Conservation (phyloP, 2,888 invertebrate genomes). For the Mesopsocus fuscifrons region DNA sequence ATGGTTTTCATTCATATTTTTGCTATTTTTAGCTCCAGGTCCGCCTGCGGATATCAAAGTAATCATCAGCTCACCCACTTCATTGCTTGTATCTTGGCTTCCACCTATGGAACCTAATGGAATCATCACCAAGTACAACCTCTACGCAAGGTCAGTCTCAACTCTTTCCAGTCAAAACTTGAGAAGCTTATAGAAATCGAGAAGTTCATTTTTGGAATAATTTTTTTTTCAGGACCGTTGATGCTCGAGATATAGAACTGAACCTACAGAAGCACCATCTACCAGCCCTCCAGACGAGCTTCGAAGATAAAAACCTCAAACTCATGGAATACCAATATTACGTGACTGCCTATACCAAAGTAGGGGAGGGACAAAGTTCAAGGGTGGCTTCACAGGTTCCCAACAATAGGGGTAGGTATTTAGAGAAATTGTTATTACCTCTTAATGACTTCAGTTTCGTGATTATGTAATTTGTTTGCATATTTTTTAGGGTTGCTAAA, state of each 20-base stretch:
- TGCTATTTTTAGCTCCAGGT: slow-evolving; percentile 68
- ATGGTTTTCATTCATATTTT: no score
- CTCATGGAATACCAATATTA: slow-evolving; percentile 59
- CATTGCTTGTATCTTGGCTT: slow-evolving; percentile 59
- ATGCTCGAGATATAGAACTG: slow-evolving; percentile 35
- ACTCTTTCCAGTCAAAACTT: no score
- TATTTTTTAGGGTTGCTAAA: no score
- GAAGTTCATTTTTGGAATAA: no score
- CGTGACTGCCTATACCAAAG: slow-evolving; percentile 56
- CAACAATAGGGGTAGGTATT: slow-evolving; percentile 34
- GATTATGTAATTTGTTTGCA: no score
- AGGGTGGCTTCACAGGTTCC: slow-evolving; percentile 45
- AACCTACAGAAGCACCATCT: slow-evolving; percentile 46
- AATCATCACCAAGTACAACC: slow-evolving; percentile 50
- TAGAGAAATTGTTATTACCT: no score
- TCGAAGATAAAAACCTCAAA: slow-evolving; percentile 44
- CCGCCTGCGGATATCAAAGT: slow-evolving; percentile 64
- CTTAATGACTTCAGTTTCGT: no score
- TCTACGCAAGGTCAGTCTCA: slow-evolving; percentile 35
- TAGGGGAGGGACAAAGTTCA: slow-evolving; percentile 59
- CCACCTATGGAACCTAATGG: slow-evolving; percentile 58
- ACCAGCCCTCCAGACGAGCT: slow-evolving; percentile 40
- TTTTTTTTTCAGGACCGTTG: background rate
- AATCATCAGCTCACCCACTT: slow-evolving; percentile 50
- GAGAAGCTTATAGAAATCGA: no score